These are phyloP conservation scores for Temnothorax nylanderi DNA, from an alignment of 1,140 invertebrate genomes.

Conservation along the genomic window DNA sequence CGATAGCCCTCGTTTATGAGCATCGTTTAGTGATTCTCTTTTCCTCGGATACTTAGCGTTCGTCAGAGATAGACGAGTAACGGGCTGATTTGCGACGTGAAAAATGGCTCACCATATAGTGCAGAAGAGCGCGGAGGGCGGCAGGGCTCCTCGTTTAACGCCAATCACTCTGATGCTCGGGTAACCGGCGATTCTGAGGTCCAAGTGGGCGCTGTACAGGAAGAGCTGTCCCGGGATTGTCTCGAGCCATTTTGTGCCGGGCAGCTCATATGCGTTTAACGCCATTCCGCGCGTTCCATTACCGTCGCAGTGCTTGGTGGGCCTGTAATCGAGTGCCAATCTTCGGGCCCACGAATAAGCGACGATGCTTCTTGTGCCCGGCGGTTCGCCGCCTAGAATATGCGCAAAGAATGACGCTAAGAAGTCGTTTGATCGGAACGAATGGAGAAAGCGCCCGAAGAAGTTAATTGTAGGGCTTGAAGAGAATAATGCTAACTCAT, in stretches of 20 bases:
- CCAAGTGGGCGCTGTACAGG: constrained; percentile 82
- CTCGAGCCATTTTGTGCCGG: constrained; percentile 79
- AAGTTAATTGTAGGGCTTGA: constrained; percentile 16
- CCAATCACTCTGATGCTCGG: constrained; percentile 83
- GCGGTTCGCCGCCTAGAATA: constrained; percentile 78
- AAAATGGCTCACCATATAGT: constrained; percentile 80
- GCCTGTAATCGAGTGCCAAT: constrained; percentile 84
- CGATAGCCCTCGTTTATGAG: constrained; percentile 11
- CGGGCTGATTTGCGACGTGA: not conserved
- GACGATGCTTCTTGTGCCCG: constrained; percentile 81
- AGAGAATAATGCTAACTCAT: not conserved
- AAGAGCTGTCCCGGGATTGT: constrained; percentile 82
- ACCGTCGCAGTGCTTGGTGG: constrained; percentile 79
- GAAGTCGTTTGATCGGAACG: constrained; percentile 19
- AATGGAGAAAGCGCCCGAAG: not conserved
- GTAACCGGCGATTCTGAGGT: constrained; percentile 80
- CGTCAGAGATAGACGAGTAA: constrained; percentile 39
- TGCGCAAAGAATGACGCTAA: constrained; percentile 41
- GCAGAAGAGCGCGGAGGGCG: constrained; percentile 80
- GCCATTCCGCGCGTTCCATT: constrained; percentile 76
- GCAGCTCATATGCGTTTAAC: constrained; percentile 73
- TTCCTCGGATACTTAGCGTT: constrained; percentile 1
- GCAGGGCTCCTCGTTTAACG: constrained; percentile 80
- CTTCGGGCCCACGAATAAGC: constrained; percentile 83
- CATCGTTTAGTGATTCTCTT: constrained; percentile 20